Evolutionary conservation across 2,797 vertebrate genomes (phyloP), one percentile per base, ranked within the genome.

Genomic region (Tangara arthus): DNA sequence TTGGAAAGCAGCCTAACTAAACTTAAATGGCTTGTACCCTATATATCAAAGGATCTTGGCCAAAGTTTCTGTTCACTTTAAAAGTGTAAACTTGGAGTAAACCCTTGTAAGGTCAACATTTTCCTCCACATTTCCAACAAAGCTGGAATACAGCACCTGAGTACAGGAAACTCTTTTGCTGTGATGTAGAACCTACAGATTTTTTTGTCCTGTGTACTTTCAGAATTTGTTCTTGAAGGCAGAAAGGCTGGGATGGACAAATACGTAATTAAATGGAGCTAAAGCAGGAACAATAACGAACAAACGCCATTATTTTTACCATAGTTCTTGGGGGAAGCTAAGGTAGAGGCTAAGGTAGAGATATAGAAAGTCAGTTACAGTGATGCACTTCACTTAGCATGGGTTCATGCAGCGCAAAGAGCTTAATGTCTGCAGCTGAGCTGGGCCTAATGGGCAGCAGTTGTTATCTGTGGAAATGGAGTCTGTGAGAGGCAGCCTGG

Each of bases 321-420:
- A 50, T 11, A 60, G 44, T 53, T 87, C 86, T 80, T 82, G 44
- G 57, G 63, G 47, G 15, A 87, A 92, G 88, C 80, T 53, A 60
- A 90, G 60, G 68, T 13, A 71, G 56, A 90, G 44, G 83, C 80
- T 53, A 64, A 92, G 59, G 68, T 8, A 78, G 70, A 89, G 44
- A 63, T 82, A 52, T 26, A 82, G 86, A 82, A 95, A 96, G 96
- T 82, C 90, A 90, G 93, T 60, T 79, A 92, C 50, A 3, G 80
- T 89, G 92, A 92, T 92, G 90, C 86, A 92, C 93, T 96, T 90
- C 81, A 95, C 95, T 95, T 96, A 96, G 82, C 77, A 87, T 93
- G 88, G 85, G 90, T 94, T 96, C 96, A 96, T 90, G 94, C 96
- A 82, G 96, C 89, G 95, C 94, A 95, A 96, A 95, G 83, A 96